Percentiles rank a stretch among this genome's conserved stretches.
These are phyloP conservation scores for Menura novaehollandiae DNA, from an alignment of 2,113 vertebrate species.

Conservation along the genomic window DNA sequence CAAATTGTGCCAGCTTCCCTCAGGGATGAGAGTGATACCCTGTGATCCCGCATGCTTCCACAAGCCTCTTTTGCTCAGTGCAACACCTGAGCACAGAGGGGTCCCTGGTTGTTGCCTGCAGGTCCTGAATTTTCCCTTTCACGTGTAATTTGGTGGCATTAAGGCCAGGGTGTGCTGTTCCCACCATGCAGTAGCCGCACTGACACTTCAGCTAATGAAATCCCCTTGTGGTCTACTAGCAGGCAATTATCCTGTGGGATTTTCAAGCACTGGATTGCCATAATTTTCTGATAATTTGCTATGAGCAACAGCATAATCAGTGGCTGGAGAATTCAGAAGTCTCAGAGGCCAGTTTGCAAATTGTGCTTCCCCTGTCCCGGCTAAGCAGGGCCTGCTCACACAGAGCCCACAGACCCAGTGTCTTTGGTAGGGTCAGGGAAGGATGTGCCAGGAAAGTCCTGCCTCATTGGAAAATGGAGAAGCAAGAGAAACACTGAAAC, in stretches of 20 bases:
- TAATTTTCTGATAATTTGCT: background rate
- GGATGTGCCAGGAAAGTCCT: background rate
- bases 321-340: background rate
- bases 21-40: accelerated
- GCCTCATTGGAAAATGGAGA: background rate
- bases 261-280: background rate
- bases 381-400: background rate
- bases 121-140: background rate
- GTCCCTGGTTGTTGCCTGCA: background rate
- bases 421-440: background rate
- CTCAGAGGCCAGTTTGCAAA: background rate
- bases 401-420: accelerated
- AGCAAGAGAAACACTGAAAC: background rate
- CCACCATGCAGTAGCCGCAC: accelerated
- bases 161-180: background rate
- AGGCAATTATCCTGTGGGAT: background rate
- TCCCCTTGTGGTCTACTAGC: background rate
- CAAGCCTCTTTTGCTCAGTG: background rate
- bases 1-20: background rate
- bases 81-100: background rate
- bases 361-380: background rate
- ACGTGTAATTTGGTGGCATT: accelerated
- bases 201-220: background rate
- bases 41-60: accelerated
- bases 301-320: background rate